phyloP scores from a whole-genome alignment of 2,797 vertebrate genomes.

The Clarias fuscus region DNA sequence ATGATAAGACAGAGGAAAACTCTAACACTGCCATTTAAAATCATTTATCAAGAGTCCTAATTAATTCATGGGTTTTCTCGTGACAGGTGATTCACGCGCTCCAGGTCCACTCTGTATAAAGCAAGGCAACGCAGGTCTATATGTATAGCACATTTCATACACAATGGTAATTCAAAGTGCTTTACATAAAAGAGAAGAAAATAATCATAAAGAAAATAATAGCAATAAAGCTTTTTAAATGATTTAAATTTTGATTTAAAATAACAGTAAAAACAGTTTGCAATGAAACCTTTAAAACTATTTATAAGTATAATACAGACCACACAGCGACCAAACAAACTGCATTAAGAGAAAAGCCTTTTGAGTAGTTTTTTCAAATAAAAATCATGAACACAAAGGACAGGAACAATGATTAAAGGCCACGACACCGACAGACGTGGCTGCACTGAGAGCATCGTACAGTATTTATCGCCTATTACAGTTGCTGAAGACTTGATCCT shows the following conservation, averaged over 20 bases:
- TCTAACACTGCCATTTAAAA: neutral
- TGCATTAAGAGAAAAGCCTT: constrained; percentile 41
- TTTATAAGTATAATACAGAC: neutral
- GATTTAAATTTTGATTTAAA: too few species aligned
- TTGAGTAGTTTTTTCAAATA: constrained; percentile 25
- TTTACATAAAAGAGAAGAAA: too few species aligned
- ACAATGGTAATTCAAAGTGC: too few species aligned
- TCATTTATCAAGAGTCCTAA: neutral
- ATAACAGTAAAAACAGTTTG: too few species aligned
- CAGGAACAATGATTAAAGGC: constrained; percentile 24
- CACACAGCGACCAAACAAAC: constrained; percentile 38
- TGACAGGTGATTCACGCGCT: too few species aligned
- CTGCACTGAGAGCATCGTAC: constrained; percentile 18
- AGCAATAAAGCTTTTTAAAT: too few species aligned
- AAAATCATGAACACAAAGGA: constrained; percentile 34
- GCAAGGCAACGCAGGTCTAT: too few species aligned
- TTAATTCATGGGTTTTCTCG: neutral
- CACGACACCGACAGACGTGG: constrained; percentile 29
- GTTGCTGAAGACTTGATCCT: constrained; percentile 44
- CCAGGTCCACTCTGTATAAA: neutral
- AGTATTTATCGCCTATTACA: constrained; percentile 38
- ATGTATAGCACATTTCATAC: too few species aligned
- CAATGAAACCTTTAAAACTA: too few species aligned
- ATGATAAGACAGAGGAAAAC: too few species aligned
- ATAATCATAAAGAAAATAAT: too few species aligned